Conservation (phyloP, 2,113 vertebrate genomes). For the Drymodes brunneopygia region DNA sequence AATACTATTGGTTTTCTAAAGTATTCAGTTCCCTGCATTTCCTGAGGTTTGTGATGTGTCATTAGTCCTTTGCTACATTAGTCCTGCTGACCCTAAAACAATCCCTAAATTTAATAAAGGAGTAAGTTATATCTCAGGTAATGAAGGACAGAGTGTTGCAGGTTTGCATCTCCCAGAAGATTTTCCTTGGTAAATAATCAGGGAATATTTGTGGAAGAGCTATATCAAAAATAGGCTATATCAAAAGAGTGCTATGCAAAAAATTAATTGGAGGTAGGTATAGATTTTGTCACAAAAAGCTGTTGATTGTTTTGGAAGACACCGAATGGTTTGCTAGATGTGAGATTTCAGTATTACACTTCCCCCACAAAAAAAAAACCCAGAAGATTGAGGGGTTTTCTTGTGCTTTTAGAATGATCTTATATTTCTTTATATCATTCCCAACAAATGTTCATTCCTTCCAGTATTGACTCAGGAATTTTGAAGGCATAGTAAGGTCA, state of each 20-base stretch:
- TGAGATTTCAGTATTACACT: neutral
- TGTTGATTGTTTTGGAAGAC: neutral
- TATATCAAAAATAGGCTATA: too few species aligned
- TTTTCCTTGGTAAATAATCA: neutral
- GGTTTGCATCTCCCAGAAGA: neutral
- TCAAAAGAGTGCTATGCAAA: too few species aligned
- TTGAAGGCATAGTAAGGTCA: neutral
- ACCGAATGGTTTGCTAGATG: neutral
- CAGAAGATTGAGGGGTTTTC: rapidly evolving
- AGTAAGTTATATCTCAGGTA: neutral
- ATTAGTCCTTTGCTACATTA: neutral
- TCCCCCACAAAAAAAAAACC: neutral
- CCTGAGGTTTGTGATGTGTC: neutral
- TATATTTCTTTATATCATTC: neutral
- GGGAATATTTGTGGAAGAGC: neutral
- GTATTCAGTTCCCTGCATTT: neutral
- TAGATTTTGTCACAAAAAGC: neutral
- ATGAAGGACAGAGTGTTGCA: neutral
- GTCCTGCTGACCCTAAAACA: neutral
- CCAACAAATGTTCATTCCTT: neutral
- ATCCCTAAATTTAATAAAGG: neutral
- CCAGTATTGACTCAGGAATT: neutral
- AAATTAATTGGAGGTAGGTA: neutral
- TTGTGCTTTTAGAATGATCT: neutral
- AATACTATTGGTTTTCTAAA: neutral